These are phyloP conservation scores for Troglohyphantes excavatus DNA, from an alignment of 2,888 invertebrate genomes.

Conservation along the genomic window DNA sequence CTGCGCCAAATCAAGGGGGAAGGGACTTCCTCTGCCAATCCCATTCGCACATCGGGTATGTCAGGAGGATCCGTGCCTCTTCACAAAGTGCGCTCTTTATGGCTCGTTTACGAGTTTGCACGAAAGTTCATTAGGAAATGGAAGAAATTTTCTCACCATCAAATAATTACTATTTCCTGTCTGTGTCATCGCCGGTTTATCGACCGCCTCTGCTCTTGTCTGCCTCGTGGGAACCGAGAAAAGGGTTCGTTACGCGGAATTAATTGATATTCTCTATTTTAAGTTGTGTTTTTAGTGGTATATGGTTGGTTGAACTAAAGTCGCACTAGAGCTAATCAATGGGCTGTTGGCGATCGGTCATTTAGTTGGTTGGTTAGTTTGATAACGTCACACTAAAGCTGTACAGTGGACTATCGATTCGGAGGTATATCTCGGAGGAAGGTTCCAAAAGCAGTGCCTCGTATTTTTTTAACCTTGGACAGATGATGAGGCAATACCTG, in stretches of 20 bases:
- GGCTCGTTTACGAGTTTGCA: conserved; percentile 19
- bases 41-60: not conserved
- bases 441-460: too few relatives aligned
- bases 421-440: too few relatives aligned
- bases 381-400: too few relatives aligned
- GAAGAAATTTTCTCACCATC: conserved; percentile 24
- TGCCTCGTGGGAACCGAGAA: not conserved
- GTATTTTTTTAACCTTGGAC: too few relatives aligned
- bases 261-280: not conserved
- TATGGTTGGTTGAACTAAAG: too few relatives aligned
- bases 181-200: conserved; percentile 48
- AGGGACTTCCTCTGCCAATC: conserved; percentile 10
- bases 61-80: not conserved
- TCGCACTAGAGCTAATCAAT: too few relatives aligned
- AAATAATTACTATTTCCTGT: conserved; percentile 52
- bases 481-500: too few relatives aligned
- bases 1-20: not conserved
- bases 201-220: not conserved
- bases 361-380: too few relatives aligned
- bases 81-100: not conserved
- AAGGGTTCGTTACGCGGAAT: not conserved
- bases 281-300: too few relatives aligned
- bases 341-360: too few relatives aligned
- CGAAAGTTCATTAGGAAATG: conserved; percentile 29
- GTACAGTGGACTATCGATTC: too few relatives aligned